A percentile compares a stretch with the other conserved stretches of the same genome.
Conservation (phyloP, 2,888 invertebrate species). For the Petrophora chlorosata region DNA sequence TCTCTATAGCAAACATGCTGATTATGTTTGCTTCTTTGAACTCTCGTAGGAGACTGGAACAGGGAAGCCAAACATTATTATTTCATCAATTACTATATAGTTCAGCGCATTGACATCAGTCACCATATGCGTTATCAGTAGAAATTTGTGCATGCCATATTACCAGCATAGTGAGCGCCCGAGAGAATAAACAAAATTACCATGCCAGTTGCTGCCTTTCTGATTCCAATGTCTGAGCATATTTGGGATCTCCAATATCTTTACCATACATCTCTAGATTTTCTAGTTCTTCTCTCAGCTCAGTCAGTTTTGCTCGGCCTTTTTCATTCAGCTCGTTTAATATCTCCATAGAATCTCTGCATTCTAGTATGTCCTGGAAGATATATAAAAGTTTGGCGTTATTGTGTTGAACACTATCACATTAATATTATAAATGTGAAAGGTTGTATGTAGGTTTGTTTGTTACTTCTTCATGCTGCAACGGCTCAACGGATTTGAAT, state of each 20-base stretch:
- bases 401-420: too few relatives aligned
- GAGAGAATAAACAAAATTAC: conserved; percentile 47
- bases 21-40: conserved; percentile 92
- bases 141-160: too few relatives aligned
- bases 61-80: background rate
- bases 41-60: conserved; percentile 86
- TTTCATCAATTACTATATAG: too few relatives aligned
- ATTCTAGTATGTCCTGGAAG: conserved; percentile 90
- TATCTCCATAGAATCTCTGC: conserved; percentile 87
- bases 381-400: too few relatives aligned
- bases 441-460: too few relatives aligned
- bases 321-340: conserved; percentile 90
- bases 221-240: conserved; percentile 86
- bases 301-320: conserved; percentile 87
- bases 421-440: too few relatives aligned
- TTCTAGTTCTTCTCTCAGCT: conserved; percentile 88
- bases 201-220: conserved; percentile 88
- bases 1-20: conserved; percentile 91
- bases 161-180: background rate
- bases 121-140: too few relatives aligned
- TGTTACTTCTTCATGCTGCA: too few relatives aligned
- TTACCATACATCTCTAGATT: conserved; percentile 87
- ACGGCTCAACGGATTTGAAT: too few relatives aligned
- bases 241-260: conserved; percentile 85
- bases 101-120: too few relatives aligned